Evolutionary conservation across 2,113 vertebrate genomes (phyloP).

Genomic region (Nothocercus nigrocapillus): DNA sequence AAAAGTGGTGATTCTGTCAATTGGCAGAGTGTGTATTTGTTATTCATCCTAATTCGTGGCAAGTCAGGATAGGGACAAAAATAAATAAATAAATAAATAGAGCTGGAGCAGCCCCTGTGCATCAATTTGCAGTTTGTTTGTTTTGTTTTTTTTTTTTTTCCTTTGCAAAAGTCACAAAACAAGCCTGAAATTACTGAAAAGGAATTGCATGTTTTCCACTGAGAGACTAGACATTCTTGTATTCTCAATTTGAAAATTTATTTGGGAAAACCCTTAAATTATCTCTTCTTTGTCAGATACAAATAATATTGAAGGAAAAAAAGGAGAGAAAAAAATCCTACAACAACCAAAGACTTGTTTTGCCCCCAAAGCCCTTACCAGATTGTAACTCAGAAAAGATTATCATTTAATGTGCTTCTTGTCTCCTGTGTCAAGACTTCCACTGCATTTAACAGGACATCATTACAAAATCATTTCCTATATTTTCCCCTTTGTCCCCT

Average conservation of each 20-base stretch:
- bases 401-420: slow-evolving; percentile 10
- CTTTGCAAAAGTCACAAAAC: background rate
- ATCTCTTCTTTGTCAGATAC: background rate
- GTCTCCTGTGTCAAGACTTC: slow-evolving; percentile 25
- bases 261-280: background rate
- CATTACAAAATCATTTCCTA: background rate
- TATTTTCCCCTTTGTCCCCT: background rate
- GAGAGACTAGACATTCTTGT: background rate
- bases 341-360: background rate
- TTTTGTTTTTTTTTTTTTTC: slow-evolving; percentile 11
- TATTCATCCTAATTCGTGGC: slow-evolving; percentile 6
- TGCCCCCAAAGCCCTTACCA: background rate
- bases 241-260: background rate
- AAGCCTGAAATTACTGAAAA: slow-evolving; percentile 2
- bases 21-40: background rate
- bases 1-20: background rate
- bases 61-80: background rate
- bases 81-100: background rate
- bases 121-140: slow-evolving; percentile 4
- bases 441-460: slow-evolving; percentile 23
- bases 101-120: background rate
- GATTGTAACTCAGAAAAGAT: slow-evolving; percentile 29
- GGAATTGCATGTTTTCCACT: background rate
- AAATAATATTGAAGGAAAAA: background rate
- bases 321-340: background rate